Evolutionary conservation across 2,888 invertebrate species (phyloP).

Genomic region (Parnassius orleans): DNA sequence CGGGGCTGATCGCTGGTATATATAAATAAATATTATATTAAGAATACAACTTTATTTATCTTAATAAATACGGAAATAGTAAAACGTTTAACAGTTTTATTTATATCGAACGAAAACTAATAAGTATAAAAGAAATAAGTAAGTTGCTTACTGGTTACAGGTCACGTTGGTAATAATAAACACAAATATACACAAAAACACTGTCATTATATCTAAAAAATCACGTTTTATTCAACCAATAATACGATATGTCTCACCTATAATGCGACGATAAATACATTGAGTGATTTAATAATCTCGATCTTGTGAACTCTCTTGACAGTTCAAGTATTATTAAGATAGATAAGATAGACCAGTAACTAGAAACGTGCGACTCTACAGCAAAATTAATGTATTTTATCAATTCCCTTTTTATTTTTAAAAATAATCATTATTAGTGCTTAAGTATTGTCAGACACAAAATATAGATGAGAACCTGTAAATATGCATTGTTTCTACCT

Average conservation of each 20-base stretch:
- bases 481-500: no score
- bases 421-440: no score
- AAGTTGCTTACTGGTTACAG: slow-evolving; percentile 7
- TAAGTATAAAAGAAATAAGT: background rate
- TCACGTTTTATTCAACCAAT: background rate
- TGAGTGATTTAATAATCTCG: slow-evolving; percentile 3
- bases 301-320: slow-evolving; percentile 1
- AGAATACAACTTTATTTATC: no score
- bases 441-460: no score
- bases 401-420: no score
- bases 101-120: no score
- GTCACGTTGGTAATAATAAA: background rate
- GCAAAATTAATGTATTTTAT: no score
- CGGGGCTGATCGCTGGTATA: no score
- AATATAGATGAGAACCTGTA: no score
- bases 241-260: slow-evolving; percentile 1
- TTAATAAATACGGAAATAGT: no score
- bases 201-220: slow-evolving; percentile 1
- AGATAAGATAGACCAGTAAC: slow-evolving; percentile 2
- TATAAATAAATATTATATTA: no score
- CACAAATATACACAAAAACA: slow-evolving; percentile 6
- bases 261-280: background rate
- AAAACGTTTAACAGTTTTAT: no score
- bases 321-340: background rate
- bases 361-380: background rate